These are phyloP conservation scores for Neolamprologus toae DNA, from an alignment of 2,113 vertebrate species.

Conservation along the genomic window DNA sequence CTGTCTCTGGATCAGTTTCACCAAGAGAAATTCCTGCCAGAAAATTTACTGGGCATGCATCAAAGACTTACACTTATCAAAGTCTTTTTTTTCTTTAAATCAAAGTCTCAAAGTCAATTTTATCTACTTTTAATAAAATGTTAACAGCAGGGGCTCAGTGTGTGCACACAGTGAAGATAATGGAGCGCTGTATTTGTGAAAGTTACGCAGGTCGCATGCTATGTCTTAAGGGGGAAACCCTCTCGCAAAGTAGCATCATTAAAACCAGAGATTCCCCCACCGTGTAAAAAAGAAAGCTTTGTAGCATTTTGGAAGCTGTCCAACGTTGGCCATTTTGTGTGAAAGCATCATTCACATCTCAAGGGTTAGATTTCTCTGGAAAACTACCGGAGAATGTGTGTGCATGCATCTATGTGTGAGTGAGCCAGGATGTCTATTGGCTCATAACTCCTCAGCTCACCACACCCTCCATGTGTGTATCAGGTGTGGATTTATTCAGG, in stretches of 20 bases:
- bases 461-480: constrained; percentile 53
- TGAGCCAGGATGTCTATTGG: background rate
- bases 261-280: constrained; percentile 2
- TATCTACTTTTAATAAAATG: background rate
- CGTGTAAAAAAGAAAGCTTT: constrained; percentile 40
- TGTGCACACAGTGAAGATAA: background rate
- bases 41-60: background rate
- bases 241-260: constrained; percentile 10
- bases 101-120: background rate
- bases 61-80: background rate
- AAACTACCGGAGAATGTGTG: constrained; percentile 48
- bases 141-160: background rate
- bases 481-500: constrained; percentile 44
- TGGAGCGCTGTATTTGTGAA: background rate
- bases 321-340: constrained; percentile 29
- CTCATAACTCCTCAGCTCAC: background rate
- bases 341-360: constrained; percentile 64
- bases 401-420: background rate
- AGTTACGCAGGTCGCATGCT: background rate
- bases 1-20: background rate
- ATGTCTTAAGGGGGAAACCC: constrained; percentile 16
- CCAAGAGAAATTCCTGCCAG: background rate
- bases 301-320: constrained; percentile 31
- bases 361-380: constrained; percentile 46
- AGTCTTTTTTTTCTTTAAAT: background rate